These are phyloP conservation scores for Steinernema feltiae DNA, from an alignment of 1,140 invertebrate species.

Conservation along the genomic window DNA sequence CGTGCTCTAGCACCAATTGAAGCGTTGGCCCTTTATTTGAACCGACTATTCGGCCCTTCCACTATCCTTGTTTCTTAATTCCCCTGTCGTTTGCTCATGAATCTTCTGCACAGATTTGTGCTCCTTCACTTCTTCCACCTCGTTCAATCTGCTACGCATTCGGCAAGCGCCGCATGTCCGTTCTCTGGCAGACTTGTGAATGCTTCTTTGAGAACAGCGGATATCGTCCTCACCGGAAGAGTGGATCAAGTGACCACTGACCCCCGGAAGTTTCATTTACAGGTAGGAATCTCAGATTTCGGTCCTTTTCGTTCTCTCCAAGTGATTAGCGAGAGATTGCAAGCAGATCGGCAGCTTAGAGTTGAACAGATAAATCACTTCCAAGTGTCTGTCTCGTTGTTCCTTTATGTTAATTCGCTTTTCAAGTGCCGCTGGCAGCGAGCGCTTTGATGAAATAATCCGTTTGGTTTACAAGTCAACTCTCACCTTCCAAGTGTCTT, in stretches of 20 bases:
- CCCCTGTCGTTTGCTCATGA: not conserved
- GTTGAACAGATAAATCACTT: not conserved
- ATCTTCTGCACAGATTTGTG: not conserved
- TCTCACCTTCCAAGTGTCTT: not conserved
- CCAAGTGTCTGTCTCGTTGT: not conserved
- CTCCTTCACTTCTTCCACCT: not conserved
- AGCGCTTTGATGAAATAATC: not conserved
- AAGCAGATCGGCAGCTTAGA: too few relatives aligned
- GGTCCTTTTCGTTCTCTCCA: too few relatives aligned
- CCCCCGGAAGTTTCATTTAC: not conserved
- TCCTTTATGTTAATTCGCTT: not conserved
- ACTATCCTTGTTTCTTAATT: not conserved
- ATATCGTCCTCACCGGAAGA: not conserved
- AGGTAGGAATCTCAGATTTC: not conserved
- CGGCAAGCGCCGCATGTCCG: not conserved
- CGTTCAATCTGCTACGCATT: not conserved
- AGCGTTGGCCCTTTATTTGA: conserved; percentile 3
- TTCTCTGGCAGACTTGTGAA: not conserved
- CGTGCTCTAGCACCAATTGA: conserved; percentile 10
- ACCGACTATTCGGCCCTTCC: not conserved
- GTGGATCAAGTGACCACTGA: not conserved
- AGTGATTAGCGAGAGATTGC: too few relatives aligned
- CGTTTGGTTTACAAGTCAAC: not conserved
- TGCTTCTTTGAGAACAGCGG: not conserved
- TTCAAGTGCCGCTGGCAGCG: not conserved